Conservation (phyloP, 1,140 invertebrate species). For the Alviniconcha marisindica region DNA sequence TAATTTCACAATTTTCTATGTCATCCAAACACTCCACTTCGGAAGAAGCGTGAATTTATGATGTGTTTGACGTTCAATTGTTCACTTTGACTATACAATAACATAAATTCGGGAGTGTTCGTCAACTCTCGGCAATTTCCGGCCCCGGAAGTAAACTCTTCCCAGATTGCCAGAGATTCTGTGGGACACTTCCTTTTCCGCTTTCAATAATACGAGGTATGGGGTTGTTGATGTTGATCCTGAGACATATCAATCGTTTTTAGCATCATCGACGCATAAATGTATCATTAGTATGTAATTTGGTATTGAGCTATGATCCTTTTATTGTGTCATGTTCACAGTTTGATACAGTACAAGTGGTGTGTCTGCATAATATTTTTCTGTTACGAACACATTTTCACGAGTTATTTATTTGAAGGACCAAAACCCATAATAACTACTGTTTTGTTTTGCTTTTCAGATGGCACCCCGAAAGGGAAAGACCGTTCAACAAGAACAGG, state of each 20-base stretch:
- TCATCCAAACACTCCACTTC: background rate
- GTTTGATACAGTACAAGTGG: too few relatives aligned
- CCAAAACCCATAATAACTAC: too few relatives aligned
- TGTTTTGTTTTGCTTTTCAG: constrained; percentile 39
- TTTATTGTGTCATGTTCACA: too few relatives aligned
- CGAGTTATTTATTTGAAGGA: too few relatives aligned
- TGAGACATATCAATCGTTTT: too few relatives aligned
- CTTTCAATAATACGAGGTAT: background rate
- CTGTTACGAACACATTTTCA: too few relatives aligned
- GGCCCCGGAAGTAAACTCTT: constrained; percentile 29
- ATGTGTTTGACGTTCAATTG: constrained; percentile 40
- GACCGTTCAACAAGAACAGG: constrained; percentile 95
- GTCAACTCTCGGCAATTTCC: constrained; percentile 43
- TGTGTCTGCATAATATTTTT: too few relatives aligned
- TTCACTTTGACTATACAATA: constrained; percentile 53
- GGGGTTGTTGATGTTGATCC: too few relatives aligned
- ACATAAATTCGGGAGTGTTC: constrained; percentile 51
- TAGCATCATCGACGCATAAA: too few relatives aligned
- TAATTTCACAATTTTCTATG: background rate
- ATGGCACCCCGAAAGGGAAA: constrained; percentile 99
- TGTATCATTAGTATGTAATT: too few relatives aligned
- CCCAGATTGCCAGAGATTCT: constrained; percentile 4
- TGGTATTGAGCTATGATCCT: too few relatives aligned
- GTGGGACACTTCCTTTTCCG: constrained; percentile 33
- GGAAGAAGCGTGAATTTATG: background rate